A percentile compares a stretch with the other conserved stretches of the same genome.
phyloP scores from a whole-genome alignment of 2,113 vertebrate genomes.

The Chaetodon trifascialis region DNA sequence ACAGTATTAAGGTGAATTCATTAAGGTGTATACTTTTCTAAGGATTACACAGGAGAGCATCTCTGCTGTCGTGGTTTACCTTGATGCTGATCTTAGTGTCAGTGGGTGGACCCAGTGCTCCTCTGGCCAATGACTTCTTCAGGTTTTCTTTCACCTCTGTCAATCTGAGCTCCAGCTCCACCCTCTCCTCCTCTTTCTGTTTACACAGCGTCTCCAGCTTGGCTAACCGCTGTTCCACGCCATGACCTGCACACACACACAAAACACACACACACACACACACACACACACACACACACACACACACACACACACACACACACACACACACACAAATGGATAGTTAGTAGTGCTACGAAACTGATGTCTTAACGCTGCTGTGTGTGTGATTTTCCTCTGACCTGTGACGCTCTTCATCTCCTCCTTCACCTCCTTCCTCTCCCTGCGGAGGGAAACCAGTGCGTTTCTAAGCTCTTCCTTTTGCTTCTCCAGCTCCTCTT shows the following conservation, averaged over 20 bases:
- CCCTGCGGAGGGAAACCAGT: conserved; percentile 87
- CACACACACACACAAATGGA: not conserved
- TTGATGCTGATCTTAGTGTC: conserved; percentile 82
- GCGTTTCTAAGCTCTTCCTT: conserved; percentile 89
- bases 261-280: conserved; percentile 12
- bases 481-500: conserved; percentile 94
- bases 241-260: conserved; percentile 77
- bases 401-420: conserved; percentile 87
- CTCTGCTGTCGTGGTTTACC: conserved; percentile 41
- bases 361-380: conserved; percentile 2
- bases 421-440: conserved; percentile 90
- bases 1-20: not conserved
- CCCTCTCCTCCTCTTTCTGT: conserved; percentile 90
- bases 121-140: conserved; percentile 93
- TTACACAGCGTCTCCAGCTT: conserved; percentile 90
- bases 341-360: not conserved
- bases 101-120: conserved; percentile 86
- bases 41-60: not conserved
- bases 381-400: conserved; percentile 69
- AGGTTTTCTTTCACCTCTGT: conserved; percentile 94
- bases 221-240: conserved; percentile 86
- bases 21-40: not conserved
- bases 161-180: conserved; percentile 93
- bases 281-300: conserved; percentile 9
- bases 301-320: not conserved